A percentile compares a stretch with the other conserved stretches of the same genome.
Evolutionary conservation across 2,797 vertebrate species (phyloP).

Genomic region (Ptychobarbus kaznakovi): DNA sequence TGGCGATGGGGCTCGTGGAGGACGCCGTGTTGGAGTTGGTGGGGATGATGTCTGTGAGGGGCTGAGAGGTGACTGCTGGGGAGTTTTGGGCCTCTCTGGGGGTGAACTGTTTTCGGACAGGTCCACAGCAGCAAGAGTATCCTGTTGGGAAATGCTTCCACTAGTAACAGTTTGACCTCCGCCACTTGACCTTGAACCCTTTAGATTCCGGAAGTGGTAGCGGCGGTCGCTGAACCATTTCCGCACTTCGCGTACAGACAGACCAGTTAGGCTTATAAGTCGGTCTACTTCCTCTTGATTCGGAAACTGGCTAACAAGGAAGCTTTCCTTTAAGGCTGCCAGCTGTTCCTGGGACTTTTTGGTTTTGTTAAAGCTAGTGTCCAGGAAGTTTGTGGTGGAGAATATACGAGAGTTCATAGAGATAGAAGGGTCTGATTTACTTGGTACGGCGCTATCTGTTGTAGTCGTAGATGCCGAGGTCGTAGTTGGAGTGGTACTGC

Average conservation of each 20-base stretch:
- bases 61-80: conserved; percentile 75
- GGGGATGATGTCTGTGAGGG: conserved; percentile 77
- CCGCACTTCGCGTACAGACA: conserved; percentile 91
- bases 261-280: conserved; percentile 89
- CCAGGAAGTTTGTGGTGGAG: conserved; percentile 80
- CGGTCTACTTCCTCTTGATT: conserved; percentile 92
- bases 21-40: conserved; percentile 78
- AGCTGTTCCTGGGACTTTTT: conserved; percentile 97
- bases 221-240: conserved; percentile 98
- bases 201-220: conserved; percentile 92
- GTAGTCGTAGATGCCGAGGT: conserved; percentile 17
- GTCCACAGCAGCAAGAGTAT: conserved; percentile 75
- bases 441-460: conserved; percentile 45
- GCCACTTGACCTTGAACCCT: conserved; percentile 70
- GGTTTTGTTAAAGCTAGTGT: conserved; percentile 87
- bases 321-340: conserved; percentile 91
- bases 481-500: conserved; percentile 38
- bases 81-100: conserved; percentile 70
- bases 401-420: conserved; percentile 76
- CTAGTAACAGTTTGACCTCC: conserved; percentile 48
- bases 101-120: conserved; percentile 66
- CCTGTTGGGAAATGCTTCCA: conserved; percentile 51
- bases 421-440: conserved; percentile 71
- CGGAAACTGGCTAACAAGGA: conserved; percentile 89
- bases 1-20: conserved; percentile 85